phyloP scores from a whole-genome alignment of 2,113 vertebrate species.

The Malaclemys terrapin region DNA sequence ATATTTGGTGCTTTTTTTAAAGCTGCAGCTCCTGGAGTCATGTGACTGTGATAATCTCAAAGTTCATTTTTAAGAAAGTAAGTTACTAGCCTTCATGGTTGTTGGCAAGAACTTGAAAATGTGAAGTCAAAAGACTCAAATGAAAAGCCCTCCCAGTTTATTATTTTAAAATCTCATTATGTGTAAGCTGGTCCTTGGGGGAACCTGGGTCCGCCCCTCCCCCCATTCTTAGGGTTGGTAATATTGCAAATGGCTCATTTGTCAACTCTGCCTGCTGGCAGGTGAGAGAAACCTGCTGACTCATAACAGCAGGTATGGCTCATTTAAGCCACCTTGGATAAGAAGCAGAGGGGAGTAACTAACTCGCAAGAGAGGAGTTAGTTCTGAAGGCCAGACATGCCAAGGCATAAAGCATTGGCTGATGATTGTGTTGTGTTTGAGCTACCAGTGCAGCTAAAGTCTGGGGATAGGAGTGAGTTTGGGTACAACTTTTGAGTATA shows the following conservation, averaged over 20 bases:
- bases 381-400: not conserved
- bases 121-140: not conserved
- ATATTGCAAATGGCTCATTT: not conserved
- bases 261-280: accelerated
- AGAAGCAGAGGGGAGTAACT: not conserved
- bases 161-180: not conserved
- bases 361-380: accelerated
- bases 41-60: no score
- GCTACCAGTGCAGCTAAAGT: not conserved
- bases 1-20: no score
- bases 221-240: not conserved
- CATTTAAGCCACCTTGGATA: accelerated
- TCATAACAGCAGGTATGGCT: not conserved
- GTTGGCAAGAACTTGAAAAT: accelerated
- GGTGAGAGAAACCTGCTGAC: not conserved
- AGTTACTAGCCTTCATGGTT: no score
- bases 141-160: accelerated
- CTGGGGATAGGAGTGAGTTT: not conserved
- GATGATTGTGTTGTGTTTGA: not conserved
- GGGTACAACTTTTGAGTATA: not conserved
- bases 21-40: no score
- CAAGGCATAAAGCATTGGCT: not conserved
- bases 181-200: not conserved
- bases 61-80: no score
- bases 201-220: no score